Base-by-base conservation (phyloP, 1,140 invertebrate genomes). In the Drosophila suzukii region DNA sequence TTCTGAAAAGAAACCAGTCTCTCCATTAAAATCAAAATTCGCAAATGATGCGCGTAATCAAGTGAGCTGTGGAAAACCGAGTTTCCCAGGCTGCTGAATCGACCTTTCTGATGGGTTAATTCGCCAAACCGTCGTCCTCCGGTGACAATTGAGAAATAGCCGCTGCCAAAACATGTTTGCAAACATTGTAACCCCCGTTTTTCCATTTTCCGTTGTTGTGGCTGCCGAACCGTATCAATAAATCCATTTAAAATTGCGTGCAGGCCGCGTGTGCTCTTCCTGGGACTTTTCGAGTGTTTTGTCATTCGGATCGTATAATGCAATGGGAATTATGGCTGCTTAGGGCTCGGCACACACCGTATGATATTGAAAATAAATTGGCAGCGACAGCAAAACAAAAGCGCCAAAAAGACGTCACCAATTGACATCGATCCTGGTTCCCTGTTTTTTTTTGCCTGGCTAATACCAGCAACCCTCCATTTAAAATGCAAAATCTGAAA, bases 401-500 rank as follows among this genome's bases (percentile, higher is more conserved):
- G 74, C 76, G 61, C 75, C 79, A 86, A 75, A 62, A 77, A 86
- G 67, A 81, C 59, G 47, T 66, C 73, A 73, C 63, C 82, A 86
- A 88, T 88, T 86, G 82, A 88, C 82, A 80, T 80, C 63, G 76
- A 86, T 78, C 54, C 66, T 30, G 43, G 38, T 30, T 30, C 44
- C n/a, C 46, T 20, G 27, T 50, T 43, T 38, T 24, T n/a, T 4
- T 34, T 36, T 65, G 54, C 13, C 27, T 56, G 38, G 59, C 46
- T 56, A 66, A 63, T 59, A 38, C 47, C 56, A 58, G 53, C 77
- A 75, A 84, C 84, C 85, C 84, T 89, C 81, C 72, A 67, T 88
- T 91, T 91, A 84, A 91, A 91, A 91, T 91, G 88, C 83, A 84
- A 91, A 91, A 91, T 89, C 80, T 75, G 70, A 89, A 91, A 91